Percentiles rank a stretch among this genome's conserved stretches.
Evolutionary conservation across 2,113 vertebrate genomes (phyloP).

Genomic region (Acrocephalus kingi): DNA sequence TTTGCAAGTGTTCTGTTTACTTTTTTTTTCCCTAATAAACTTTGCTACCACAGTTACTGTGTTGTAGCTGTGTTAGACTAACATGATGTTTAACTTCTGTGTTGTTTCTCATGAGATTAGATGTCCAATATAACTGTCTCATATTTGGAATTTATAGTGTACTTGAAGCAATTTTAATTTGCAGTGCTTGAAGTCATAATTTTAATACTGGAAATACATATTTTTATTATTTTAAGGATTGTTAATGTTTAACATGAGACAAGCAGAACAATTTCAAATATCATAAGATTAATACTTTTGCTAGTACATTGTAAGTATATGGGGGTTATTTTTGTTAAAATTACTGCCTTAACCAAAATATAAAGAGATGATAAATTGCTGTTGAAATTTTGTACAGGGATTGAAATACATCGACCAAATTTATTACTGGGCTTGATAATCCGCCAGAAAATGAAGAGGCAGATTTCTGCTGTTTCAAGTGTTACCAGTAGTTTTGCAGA

Average conservation of each 20-base stretch:
- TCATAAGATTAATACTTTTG: not conserved
- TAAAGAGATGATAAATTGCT: slow-evolving; percentile 14
- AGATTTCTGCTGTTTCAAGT: slow-evolving; percentile 66
- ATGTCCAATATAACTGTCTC: not conserved
- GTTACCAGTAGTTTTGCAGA: slow-evolving; percentile 70
- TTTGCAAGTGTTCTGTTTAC: not conserved
- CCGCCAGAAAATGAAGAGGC: slow-evolving; percentile 91
- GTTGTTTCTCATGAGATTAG: not conserved
- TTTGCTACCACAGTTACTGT: not conserved
- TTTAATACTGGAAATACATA: not conserved
- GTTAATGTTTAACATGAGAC: not conserved
- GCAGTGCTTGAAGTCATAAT: not conserved
- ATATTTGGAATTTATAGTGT: not conserved
- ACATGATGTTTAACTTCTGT: not conserved
- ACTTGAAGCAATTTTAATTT: not conserved
- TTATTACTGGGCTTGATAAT: slow-evolving; percentile 93
- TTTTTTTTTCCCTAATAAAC: not conserved
- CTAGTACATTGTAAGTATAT: not conserved
- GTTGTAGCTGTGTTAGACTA: not conserved
- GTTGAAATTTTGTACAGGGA: slow-evolving; percentile 79
- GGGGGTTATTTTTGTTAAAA: not conserved
- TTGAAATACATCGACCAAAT: slow-evolving; percentile 91
- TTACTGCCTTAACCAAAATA: not conserved
- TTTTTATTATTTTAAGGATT: not conserved
- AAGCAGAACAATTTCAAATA: not conserved